Conservation (phyloP, 2,888 invertebrate genomes). For the Acleris laterana region DNA sequence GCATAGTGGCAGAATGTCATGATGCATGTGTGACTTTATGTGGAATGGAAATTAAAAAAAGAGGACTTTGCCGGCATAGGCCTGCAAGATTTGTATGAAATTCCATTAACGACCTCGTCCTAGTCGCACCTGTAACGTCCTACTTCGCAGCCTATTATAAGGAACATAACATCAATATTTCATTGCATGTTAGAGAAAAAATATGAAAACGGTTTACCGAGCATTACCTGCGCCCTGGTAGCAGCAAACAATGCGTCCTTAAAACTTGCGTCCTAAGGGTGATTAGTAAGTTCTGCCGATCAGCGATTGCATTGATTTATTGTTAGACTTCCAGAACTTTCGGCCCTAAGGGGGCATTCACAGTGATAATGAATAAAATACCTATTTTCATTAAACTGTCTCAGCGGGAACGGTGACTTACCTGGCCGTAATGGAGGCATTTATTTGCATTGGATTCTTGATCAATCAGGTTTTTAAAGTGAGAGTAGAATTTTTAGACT, state of each 20-base stretch:
- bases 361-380: slow-evolving; percentile 45
- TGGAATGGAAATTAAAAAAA: too few relatives aligned
- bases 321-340: slow-evolving; percentile 65
- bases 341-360: slow-evolving; percentile 51
- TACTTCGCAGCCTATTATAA: too few relatives aligned
- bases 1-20: too few relatives aligned
- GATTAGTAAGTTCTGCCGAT: slow-evolving; percentile 80
- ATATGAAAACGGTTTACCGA: neutral
- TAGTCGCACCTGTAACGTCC: too few relatives aligned
- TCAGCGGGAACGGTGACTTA: neutral
- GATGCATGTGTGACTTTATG: too few relatives aligned
- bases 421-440: neutral
- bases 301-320: slow-evolving; percentile 83
- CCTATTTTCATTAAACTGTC: slow-evolving; percentile 10
- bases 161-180: too few relatives aligned
- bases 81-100: too few relatives aligned
- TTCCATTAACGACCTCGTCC: too few relatives aligned
- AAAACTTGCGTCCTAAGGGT: slow-evolving; percentile 48
- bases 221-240: slow-evolving; percentile 1
- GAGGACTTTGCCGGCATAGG: too few relatives aligned
- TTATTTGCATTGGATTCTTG: neutral
- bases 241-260: slow-evolving; percentile 47
- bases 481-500: neutral
- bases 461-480: neutral
- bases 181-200: too few relatives aligned